phyloP scores from a whole-genome alignment of 1,140 invertebrate species.

The Riptortus pedestris region DNA sequence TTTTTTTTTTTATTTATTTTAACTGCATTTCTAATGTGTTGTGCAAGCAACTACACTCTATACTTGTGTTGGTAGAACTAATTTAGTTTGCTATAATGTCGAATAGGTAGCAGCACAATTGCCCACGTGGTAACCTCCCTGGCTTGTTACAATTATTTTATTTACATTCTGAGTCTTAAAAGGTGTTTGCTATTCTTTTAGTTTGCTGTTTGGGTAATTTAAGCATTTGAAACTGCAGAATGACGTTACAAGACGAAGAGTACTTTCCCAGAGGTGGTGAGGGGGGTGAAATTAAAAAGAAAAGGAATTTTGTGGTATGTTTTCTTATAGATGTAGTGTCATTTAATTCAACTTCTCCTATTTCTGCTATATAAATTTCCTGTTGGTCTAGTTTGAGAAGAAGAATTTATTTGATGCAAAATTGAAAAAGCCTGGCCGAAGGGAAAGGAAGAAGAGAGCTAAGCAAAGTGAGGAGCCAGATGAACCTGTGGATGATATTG shows the following conservation, averaged over 20 bases:
- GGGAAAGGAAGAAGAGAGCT: neutral
- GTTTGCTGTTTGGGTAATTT: no score
- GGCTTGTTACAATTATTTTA: no score
- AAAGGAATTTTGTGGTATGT: neutral
- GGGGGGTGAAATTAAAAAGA: neutral
- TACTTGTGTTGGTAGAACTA: no score
- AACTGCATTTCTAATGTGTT: no score
- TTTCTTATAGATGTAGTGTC: neutral
- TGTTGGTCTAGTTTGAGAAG: neutral
- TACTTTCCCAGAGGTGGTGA: constrained; percentile 5
- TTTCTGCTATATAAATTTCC: neutral
- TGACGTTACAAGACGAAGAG: neutral
- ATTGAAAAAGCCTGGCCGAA: neutral
- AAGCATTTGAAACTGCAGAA: no score
- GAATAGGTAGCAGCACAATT: no score
- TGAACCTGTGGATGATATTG: neutral
- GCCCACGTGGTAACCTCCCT: no score
- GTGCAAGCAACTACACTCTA: no score
- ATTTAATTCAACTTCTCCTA: neutral
- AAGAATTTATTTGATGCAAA: neutral
- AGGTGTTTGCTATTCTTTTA: no score
- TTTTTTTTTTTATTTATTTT: no score
- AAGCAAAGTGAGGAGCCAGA: neutral
- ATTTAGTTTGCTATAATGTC: no score
- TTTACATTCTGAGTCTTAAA: no score